Evolutionary conservation across 2,113 vertebrate genomes (phyloP), one percentile per base, ranked within the genome.

Genomic region (Anarrhichthys ocellatus): DNA sequence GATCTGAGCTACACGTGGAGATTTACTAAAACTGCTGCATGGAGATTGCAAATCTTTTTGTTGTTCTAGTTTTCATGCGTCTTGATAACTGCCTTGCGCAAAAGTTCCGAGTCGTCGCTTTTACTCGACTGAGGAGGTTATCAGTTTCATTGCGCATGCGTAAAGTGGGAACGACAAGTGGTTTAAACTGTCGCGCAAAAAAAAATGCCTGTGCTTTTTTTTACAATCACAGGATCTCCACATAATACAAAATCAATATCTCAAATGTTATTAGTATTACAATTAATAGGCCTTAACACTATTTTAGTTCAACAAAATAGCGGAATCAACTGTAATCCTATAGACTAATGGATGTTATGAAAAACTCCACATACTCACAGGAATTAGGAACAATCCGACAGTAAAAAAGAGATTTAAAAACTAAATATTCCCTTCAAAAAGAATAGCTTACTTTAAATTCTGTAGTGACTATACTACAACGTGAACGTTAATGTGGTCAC

Each of bases 101-200:
- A 20, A 4, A 0, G 52, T 15, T 9, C 2, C 5, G 65, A 6
- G 34, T 24, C 27, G 3, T 34, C 27, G 67, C 9, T 13, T 63
- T 42, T 15, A 40, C 5, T 1, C n/a, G 38, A 56, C 6, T 1
- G 72, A 9, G 9, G 72, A 9, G 9, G 15, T 38, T n/a, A 3
- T n/a, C 18, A 2, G 38, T 3, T n/a, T 32, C 63, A 48, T 9
- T 80, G 85, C 87, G 81, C 83, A 3, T 86, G 89, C 85, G 83
- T 52, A 54, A 20, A n/a, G 58, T 9, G 20, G n/a, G 3, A 62
- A 73, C 2, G 17, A 38, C 5, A 3, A 34, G 22, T 20, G 9
- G 4, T 7, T 22, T 32, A 6, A 18, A n/a, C 15, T 61, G 18
- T 24, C 2, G 4, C 1, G 36, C 10, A 5, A 13, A 38, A 44